Conservation (phyloP, 1,140 invertebrate species). For the Drosophila carrolli region DNA sequence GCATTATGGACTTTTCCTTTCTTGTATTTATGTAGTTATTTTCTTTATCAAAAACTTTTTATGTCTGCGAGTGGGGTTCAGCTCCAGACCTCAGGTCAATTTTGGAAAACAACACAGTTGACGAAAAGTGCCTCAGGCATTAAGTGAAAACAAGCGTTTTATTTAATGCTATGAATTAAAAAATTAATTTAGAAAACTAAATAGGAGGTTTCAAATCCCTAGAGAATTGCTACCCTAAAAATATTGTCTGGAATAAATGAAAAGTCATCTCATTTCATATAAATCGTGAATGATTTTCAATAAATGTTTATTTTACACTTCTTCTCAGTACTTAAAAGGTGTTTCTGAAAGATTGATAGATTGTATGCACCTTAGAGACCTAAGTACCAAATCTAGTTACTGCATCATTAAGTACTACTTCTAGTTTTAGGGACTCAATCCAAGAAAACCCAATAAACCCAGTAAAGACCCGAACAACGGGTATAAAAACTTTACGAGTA, state of each 20-base stretch:
- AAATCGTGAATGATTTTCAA: background rate
- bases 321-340: background rate
- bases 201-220: too few species aligned
- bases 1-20: constrained; percentile 12
- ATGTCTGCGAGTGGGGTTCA: constrained; percentile 15
- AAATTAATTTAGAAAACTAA: too few species aligned
- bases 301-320: background rate
- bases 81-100: background rate
- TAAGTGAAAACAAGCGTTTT: too few species aligned
- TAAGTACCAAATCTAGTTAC: background rate
- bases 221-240: too few species aligned
- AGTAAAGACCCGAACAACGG: background rate
- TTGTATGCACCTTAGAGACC: background rate
- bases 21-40: background rate
- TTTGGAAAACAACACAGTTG: background rate
- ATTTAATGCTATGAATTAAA: too few species aligned
- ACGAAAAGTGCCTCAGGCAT: background rate
- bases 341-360: background rate
- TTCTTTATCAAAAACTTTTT: constrained; percentile 12
- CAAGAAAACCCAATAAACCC: constrained; percentile 1
- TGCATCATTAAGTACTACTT: background rate
- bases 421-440: constrained; percentile 1
- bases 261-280: too few species aligned
- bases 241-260: too few species aligned
- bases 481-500: constrained; percentile 54